Conservation (phyloP, 2,888 invertebrate species). For the Pasiphila rectangulata region DNA sequence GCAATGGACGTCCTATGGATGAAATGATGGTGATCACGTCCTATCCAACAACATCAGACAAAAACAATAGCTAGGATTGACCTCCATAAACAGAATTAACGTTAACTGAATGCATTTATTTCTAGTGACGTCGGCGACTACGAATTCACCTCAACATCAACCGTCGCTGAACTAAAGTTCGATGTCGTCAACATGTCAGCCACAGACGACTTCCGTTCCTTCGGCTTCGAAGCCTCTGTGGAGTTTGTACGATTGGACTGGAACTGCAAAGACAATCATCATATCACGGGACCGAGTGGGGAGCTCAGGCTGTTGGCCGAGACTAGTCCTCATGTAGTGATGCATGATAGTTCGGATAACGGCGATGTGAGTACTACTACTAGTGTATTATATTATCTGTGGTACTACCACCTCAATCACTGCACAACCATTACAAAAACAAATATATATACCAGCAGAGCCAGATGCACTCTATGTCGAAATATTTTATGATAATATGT, state of each 20-base stretch:
- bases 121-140: constrained; percentile 77
- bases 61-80: no score
- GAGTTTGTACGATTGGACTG: constrained; percentile 88
- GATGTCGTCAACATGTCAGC: constrained; percentile 91
- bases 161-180: constrained; percentile 90
- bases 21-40: no score
- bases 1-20: no score
- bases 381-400: no score
- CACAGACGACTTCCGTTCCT: constrained; percentile 90
- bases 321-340: neutral
- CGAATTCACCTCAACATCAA: constrained; percentile 88
- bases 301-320: constrained; percentile 80
- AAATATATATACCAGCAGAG: no score
- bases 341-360: neutral
- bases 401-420: no score
- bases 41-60: no score
- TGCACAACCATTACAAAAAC: no score
- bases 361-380: neutral
- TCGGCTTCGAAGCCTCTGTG: constrained; percentile 91
- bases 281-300: constrained; percentile 88
- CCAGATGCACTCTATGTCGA: no score
- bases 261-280: constrained; percentile 85
- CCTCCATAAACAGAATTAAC: no score
- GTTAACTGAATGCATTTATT: constrained; percentile 23
- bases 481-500: no score